Base-by-base conservation (phyloP, 2,888 invertebrate species). In the Polyommatus iphigenia region DNA sequence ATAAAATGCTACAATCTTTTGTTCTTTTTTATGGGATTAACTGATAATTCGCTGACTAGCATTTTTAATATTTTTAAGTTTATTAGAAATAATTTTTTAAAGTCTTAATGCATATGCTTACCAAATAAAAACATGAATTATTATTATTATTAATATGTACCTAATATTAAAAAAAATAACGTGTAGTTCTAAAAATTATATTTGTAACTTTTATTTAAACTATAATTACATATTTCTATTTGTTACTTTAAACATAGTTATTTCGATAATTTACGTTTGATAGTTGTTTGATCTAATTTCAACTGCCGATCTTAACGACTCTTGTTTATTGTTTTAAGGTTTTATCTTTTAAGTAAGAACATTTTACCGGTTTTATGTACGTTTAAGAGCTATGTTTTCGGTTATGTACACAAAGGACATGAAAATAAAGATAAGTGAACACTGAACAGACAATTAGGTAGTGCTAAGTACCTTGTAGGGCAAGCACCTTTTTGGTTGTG, bases 361-460 rank as follows among this genome's bases (percentile, higher is more conserved):
- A 13, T 29, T 67, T 24, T 13, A 24, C 29, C 1, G 32, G 62
- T 62, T 62, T 13, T 24, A 24, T 13, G 29, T 67, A 1, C 18
- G 24, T 29, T 20, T 29, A 67, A 13, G 15, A 29, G 67, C 15
- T 15, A 1, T 67, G 15, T 29, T 67, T 13, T 6, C 18, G 32
- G 15, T 29, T 67, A 13, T 62, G 59, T 67, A 29, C 13, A 67
- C 67, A 67, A 67, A 32, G 13, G 15, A 67, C 29, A 29, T 15
- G 32, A 67, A 67, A 67, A 29, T 67, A 32, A 67, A 67, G 29
- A 67, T 67, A 67, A 67, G 67, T 18, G 18, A 32, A 67, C 18
- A 29, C 24, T 32, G 29, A 32, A 67, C 29, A 29, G 15, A 29
- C 67, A 13, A 67, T 67, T 67, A 18, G 6, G 29, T 32, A 32